Percentiles rank a stretch among this genome's conserved stretches.
These are phyloP conservation scores for Sebastolobus alascanus DNA, from an alignment of 2,797 vertebrate genomes.

Conservation along the genomic window DNA sequence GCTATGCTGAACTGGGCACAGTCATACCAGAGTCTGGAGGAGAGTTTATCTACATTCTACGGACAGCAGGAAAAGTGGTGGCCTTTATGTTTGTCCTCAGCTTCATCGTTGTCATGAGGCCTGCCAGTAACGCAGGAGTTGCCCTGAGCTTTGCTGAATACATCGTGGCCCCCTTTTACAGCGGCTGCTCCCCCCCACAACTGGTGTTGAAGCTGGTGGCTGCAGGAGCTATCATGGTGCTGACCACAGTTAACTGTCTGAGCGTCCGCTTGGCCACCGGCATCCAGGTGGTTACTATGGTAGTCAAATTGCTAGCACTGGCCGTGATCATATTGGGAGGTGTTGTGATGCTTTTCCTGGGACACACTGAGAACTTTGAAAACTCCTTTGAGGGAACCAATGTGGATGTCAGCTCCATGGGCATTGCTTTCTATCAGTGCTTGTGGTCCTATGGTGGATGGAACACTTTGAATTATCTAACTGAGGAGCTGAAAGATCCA, in stretches of 20 bases:
- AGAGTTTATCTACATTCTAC: constrained; percentile 89
- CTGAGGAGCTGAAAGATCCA: constrained; percentile 89
- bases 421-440: constrained; percentile 90
- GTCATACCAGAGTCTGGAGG: constrained; percentile 89
- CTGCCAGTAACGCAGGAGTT: constrained; percentile 83
- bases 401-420: constrained; percentile 69
- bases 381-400: constrained; percentile 86
- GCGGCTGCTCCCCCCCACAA: constrained; percentile 77
- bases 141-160: constrained; percentile 88
- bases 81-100: constrained; percentile 87
- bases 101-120: constrained; percentile 85
- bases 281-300: constrained; percentile 85
- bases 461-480: constrained; percentile 90
- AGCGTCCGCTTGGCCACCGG: constrained; percentile 81
- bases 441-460: constrained; percentile 92
- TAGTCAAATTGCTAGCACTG: constrained; percentile 84
- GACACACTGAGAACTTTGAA: constrained; percentile 79
- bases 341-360: constrained; percentile 79
- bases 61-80: constrained; percentile 84
- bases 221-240: constrained; percentile 81
- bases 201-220: constrained; percentile 78
- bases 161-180: constrained; percentile 83
- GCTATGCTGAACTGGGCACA: constrained; percentile 90
- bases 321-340: constrained; percentile 83
- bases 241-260: constrained; percentile 86